Conservation (phyloP, 2,113 vertebrate genomes). For the Neolamprologus cancellatus region DNA sequence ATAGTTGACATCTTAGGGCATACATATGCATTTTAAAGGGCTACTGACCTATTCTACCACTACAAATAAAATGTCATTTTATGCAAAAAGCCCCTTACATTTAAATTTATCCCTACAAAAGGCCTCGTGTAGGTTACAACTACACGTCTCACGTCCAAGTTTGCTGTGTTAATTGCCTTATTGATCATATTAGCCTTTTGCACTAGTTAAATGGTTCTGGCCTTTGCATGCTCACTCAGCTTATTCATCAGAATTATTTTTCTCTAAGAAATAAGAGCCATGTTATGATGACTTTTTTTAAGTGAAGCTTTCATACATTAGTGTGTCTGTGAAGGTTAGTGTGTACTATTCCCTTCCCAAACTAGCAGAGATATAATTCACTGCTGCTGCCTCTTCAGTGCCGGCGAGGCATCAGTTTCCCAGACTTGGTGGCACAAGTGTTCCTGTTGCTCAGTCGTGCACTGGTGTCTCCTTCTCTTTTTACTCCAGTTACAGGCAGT, state of each 20-base stretch:
- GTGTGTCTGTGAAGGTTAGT: neutral
- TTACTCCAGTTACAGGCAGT: neutral
- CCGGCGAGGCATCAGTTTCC: neutral
- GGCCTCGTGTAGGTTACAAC: neutral
- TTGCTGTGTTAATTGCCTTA: neutral
- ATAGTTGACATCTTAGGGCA: neutral
- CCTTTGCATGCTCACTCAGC: neutral
- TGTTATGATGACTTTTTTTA: neutral
- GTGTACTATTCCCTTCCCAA: neutral
- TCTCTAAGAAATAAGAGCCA: neutral
- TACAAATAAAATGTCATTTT: neutral
- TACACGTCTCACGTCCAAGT: accelerated
- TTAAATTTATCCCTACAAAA: neutral
- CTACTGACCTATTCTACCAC: neutral
- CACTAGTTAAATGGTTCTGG: neutral
- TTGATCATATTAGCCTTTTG: neutral
- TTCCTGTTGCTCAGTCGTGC: neutral
- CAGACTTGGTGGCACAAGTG: neutral
- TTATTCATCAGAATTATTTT: neutral
- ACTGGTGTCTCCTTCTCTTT: neutral
- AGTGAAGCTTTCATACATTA: neutral
- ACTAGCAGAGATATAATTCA: neutral
- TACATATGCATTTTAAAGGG: neutral
- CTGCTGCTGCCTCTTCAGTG: neutral
- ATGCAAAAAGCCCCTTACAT: neutral